phyloP scores from a whole-genome alignment of 2,113 vertebrate species.

The Pangasianodon gigas region DNA sequence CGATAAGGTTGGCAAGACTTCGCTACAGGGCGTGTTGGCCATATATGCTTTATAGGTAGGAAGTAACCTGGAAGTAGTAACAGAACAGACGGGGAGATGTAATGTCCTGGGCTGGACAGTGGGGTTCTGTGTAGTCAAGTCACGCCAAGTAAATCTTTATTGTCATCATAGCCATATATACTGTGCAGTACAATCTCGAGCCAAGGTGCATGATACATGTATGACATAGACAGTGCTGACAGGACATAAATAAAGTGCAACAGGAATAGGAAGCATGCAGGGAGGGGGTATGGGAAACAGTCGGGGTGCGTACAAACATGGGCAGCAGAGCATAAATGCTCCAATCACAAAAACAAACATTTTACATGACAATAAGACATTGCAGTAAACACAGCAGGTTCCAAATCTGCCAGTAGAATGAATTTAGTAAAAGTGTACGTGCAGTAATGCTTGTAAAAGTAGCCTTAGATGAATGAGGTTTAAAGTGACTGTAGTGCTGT shows the following conservation, averaged over 20 bases:
- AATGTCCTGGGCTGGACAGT: not conserved
- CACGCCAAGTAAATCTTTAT: not conserved
- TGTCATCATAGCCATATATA: not conserved
- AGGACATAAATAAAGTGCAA: not conserved
- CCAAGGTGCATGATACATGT: not conserved
- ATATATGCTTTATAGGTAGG: not conserved
- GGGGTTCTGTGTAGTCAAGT: not conserved
- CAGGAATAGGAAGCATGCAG: not conserved
- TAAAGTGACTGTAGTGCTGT: not conserved
- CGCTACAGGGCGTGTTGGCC: not conserved
- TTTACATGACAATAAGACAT: not conserved
- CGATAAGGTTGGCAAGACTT: not conserved
- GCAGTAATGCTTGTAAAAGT: not conserved
- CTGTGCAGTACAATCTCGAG: not conserved
- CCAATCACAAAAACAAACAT: not conserved
- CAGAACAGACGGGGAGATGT: not conserved
- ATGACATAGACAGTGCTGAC: not conserved
- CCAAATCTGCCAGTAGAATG: not conserved
- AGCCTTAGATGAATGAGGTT: not conserved
- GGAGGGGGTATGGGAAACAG: not conserved
- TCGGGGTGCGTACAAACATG: not conserved
- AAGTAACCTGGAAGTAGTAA: not conserved
- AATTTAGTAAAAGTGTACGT: not conserved
- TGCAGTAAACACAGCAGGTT: not conserved
- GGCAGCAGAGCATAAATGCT: not conserved